Evolutionary conservation across 2,888 invertebrate species (phyloP).

Genomic region (Drosophila fungiperda): DNA sequence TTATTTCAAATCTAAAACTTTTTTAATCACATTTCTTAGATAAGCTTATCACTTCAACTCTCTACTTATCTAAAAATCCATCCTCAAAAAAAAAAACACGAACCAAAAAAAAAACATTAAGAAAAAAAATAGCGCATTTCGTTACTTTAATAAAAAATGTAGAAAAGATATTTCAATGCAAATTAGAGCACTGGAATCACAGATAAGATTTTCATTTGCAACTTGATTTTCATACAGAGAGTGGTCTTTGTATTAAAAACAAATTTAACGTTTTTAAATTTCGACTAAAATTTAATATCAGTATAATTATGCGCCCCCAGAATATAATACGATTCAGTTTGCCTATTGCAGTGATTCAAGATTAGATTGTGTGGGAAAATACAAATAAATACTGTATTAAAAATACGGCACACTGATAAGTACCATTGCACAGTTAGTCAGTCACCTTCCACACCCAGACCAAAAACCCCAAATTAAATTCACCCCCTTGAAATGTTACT

Average conservation of each 20-base stretch:
- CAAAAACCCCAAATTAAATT: not conserved
- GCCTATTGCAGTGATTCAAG: slow-evolving; percentile 37
- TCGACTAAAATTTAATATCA: not conserved
- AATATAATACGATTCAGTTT: slow-evolving; percentile 18
- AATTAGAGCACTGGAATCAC: not conserved
- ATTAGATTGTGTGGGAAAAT: slow-evolving; percentile 63
- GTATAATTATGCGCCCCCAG: not conserved
- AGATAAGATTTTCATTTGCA: not conserved
- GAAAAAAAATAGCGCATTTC: not conserved
- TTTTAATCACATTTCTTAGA: slow-evolving; percentile 35
- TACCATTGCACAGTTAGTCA: not conserved
- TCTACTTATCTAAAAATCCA: slow-evolving; percentile 30
- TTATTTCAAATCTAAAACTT: slow-evolving; percentile 34
- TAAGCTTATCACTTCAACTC: slow-evolving; percentile 42
- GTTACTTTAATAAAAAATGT: not conserved
- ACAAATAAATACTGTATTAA: slow-evolving; percentile 17
- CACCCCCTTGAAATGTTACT: slow-evolving; percentile 47
- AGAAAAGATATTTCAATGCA: not conserved
- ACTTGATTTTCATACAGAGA: not conserved
- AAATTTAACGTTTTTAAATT: not conserved
- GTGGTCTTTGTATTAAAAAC: not conserved
- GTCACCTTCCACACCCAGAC: slow-evolving; percentile 1
- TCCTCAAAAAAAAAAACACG: not conserved
- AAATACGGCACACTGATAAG: slow-evolving; percentile 50
- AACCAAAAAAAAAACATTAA: not conserved